Percentiles rank a stretch among this genome's conserved stretches.
Evolutionary conservation across 2,113 vertebrate genomes (phyloP).

Genomic region (Rhineura floridana): DNA sequence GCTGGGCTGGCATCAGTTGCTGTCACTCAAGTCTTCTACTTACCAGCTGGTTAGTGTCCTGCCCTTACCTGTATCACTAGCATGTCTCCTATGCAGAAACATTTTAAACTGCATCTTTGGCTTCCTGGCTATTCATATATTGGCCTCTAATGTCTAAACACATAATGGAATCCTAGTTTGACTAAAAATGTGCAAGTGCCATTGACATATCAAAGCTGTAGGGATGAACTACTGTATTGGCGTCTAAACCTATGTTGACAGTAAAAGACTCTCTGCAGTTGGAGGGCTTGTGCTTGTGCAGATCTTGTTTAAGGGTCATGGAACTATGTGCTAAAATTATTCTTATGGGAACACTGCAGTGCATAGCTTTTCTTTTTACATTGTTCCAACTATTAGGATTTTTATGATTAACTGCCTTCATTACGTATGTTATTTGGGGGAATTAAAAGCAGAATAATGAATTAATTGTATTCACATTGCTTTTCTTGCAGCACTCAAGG

Average conservation of each 20-base stretch:
- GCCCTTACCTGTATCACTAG: neutral
- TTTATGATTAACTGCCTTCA: slow-evolving; percentile 21
- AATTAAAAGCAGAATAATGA: neutral
- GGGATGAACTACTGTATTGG: neutral
- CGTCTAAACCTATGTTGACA: neutral
- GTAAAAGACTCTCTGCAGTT: neutral
- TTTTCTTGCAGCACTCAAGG: slow-evolving; percentile 85
- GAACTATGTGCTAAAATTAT: neutral
- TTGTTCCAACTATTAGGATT: neutral
- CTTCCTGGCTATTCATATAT: neutral
- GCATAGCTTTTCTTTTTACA: slow-evolving; percentile 9
- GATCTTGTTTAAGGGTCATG: neutral
- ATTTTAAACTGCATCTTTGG: too few species aligned
- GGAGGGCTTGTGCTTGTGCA: neutral
- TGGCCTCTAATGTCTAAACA: neutral
- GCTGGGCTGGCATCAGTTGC: neutral
- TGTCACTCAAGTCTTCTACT: neutral
- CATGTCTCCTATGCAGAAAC: too few species aligned
- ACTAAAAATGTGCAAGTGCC: too few species aligned
- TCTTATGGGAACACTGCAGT: neutral
- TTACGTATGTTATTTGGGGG: neutral
- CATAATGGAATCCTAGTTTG: too few species aligned
- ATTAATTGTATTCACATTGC: neutral
- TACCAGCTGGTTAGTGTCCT: neutral
- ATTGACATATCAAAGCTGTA: neutral